A percentile compares a stretch with the other conserved stretches of the same genome.
Evolutionary conservation across 2,888 invertebrate genomes (phyloP).

Genomic region (Lydus trimaculatus): DNA sequence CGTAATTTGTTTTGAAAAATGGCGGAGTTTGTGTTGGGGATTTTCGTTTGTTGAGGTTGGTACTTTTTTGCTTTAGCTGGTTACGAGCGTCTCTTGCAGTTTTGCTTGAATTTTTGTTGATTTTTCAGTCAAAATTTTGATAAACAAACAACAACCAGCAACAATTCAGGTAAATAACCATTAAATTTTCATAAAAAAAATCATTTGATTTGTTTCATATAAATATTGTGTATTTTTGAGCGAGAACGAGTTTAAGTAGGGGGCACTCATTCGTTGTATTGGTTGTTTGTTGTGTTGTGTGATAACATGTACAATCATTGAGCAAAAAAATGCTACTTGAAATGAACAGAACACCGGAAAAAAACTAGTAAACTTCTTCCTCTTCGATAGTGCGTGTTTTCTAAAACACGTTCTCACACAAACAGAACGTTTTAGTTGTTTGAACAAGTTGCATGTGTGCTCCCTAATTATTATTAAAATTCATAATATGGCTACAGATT

Average conservation of each 20-base stretch:
- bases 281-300: constrained; percentile 8
- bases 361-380: not conserved
- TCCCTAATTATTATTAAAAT: constrained; percentile 1
- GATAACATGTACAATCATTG: constrained; percentile 8
- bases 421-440: not conserved
- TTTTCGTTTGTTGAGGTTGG: not conserved
- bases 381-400: not conserved
- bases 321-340: constrained; percentile 1
- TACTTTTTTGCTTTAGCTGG: not conserved
- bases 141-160: not conserved
- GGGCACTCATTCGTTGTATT: not conserved
- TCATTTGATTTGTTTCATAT: not conserved
- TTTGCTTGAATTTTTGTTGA: not conserved
- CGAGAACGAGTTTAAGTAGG: not conserved
- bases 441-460: constrained; percentile 6
- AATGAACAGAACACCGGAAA: not conserved
- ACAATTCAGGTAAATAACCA: not conserved
- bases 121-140: not conserved
- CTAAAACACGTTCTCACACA: not conserved
- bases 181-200: not conserved
- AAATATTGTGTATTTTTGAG: not conserved
- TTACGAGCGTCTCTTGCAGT: not conserved
- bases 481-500: constrained; percentile 50
- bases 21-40: not conserved
- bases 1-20: not conserved